Evolutionary conservation across 2,888 invertebrate genomes (phyloP), one percentile per base, ranked within the genome.

Genomic region (Drosophila antonietae): DNA sequence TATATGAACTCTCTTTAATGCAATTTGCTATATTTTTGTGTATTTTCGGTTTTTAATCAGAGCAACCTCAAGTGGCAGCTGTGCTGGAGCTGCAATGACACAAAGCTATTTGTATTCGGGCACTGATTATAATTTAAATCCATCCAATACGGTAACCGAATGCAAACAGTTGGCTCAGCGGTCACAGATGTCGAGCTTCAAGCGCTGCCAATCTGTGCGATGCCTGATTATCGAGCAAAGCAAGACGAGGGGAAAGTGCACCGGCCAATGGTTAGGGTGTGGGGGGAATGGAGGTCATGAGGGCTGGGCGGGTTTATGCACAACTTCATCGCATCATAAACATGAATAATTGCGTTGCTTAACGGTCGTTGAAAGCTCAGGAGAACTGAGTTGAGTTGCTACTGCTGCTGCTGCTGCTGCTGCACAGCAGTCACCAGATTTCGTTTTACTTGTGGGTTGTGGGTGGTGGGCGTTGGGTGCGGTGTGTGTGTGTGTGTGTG

Each of bases 341-440:
- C 81, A 81, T 87, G 82, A 89, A 90, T 89, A 90, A 90, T 81
- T 91, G 81, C 81, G 73, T 62, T 79, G 89, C 84, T 88, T 88
- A 81, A 89, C 77, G 75, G 76, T 66, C 71, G 74, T 73, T 82
- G 88, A 87, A 79, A 74, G 89, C 88, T 78, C 71, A 56, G 68
- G 76, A 79, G 88, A 76, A 64, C 83, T 46, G 41, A 51, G 57
- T 51, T 35, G 59, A 69, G 52, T 6, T 39, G 37, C 53, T 52
- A 20, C 37, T 52, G 35, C n/a, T 20, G 20, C 37, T 59, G 28
- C 61, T 43, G 18, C n/a, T n/a, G 35, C 2, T 33, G 15, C 37
- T 15, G 41, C 52, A 44, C 51, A 49, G 47, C 53, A 51, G 62
- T 65, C 12, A 23, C 31, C 51, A 46, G 47, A 67, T 64, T 79